Percentiles rank a stretch among this genome's conserved stretches.
Evolutionary conservation across 1,140 invertebrate genomes (phyloP).

Genomic region (Zeugodacus cucurbitae): DNA sequence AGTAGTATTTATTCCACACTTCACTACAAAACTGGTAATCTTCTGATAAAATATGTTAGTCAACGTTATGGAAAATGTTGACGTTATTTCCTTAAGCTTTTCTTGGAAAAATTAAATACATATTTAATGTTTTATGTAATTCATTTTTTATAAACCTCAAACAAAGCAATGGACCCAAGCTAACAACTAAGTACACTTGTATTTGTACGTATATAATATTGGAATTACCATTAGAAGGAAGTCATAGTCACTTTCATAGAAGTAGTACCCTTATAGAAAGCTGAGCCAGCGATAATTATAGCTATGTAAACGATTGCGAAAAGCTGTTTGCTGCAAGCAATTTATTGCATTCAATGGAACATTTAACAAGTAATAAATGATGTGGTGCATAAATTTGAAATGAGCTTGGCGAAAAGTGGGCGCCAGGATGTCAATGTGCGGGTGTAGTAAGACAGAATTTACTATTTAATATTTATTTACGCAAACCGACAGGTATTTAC

Average conservation of each 20-base stretch:
- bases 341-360: neutral
- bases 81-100: no score
- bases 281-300: neutral
- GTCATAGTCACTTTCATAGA: neutral
- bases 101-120: no score
- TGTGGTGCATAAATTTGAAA: slow-evolving; percentile 21
- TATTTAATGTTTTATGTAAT: no score
- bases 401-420: neutral
- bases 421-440: slow-evolving; percentile 24
- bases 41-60: no score
- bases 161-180: no score
- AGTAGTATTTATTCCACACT: no score
- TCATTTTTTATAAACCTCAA: no score
- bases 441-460: neutral
- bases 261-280: neutral
- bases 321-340: neutral
- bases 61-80: no score
- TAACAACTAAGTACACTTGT: no score
- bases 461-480: neutral
- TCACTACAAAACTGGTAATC: no score
- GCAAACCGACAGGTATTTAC: neutral
- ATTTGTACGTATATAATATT: no score
- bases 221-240: no score
- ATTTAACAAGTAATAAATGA: slow-evolving; percentile 13
- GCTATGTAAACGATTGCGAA: neutral